phyloP scores from a whole-genome alignment of 92 coral and sea anemone genomes.

The Montipora capitata region DNA sequence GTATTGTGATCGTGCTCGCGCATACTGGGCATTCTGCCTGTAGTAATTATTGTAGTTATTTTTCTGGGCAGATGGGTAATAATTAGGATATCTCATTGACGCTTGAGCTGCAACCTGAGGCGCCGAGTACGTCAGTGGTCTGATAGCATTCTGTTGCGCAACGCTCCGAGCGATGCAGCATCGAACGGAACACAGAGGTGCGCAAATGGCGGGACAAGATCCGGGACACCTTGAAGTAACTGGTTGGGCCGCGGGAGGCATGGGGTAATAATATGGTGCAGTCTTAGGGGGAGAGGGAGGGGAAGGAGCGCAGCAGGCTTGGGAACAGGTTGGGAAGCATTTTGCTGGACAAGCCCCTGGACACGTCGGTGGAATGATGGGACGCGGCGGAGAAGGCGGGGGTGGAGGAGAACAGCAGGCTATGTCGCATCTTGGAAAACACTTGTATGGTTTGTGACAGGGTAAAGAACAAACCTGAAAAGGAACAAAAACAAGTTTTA shows the following conservation, averaged over 20 bases:
- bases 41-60: slow-evolving; percentile 35
- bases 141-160: not conserved
- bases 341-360: slow-evolving; percentile 74
- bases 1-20: slow-evolving; percentile 21
- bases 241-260: slow-evolving; percentile 44
- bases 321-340: slow-evolving; percentile 74
- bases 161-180: slow-evolving; percentile 46
- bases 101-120: slow-evolving; percentile 29
- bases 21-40: slow-evolving; percentile 31
- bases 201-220: slow-evolving; percentile 63
- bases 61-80: slow-evolving; percentile 34
- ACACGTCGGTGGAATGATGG: slow-evolving; percentile 48
- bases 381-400: slow-evolving; percentile 70
- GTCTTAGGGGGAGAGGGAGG: slow-evolving; percentile 72
- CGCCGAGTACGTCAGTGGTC: slow-evolving; percentile 32
- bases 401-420: slow-evolving; percentile 78
- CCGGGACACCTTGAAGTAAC: slow-evolving; percentile 63
- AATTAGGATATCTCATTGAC: slow-evolving; percentile 17
- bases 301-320: slow-evolving; percentile 76
- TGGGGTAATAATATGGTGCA: slow-evolving; percentile 37
- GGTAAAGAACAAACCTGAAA: slow-evolving; percentile 86
- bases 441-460: slow-evolving; percentile 78
- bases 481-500: not conserved
- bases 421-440: slow-evolving; percentile 83
- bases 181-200: slow-evolving; percentile 60